A percentile compares a stretch with the other conserved stretches of the same genome.
phyloP scores from a whole-genome alignment of 1,140 invertebrate species.

The Luehdorfia chinensis region DNA sequence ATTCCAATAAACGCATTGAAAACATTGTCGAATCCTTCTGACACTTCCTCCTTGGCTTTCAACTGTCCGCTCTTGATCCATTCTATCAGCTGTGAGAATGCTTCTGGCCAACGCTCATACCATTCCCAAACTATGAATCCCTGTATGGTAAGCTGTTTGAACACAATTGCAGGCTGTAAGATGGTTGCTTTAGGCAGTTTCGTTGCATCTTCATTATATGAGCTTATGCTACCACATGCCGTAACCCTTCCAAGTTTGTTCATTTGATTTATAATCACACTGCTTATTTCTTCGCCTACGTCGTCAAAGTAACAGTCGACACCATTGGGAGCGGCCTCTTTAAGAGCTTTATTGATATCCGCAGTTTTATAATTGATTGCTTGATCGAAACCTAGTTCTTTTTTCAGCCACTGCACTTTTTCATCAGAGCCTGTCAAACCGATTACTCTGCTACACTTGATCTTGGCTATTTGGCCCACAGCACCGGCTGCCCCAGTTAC shows the following conservation, averaged over 20 bases:
- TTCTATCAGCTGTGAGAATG: conserved; percentile 50
- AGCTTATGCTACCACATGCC: conserved; percentile 77
- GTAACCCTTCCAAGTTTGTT: conserved; percentile 75
- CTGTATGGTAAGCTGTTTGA: conserved; percentile 58
- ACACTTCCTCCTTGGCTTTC: conserved; percentile 38
- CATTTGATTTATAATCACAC: conserved; percentile 78
- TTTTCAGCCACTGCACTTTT: conserved; percentile 81
- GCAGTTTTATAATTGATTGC: conserved; percentile 83
- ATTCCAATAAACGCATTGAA: conserved; percentile 76
- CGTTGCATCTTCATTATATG: conserved; percentile 44
- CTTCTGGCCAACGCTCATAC: conserved; percentile 49
- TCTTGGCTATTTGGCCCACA: conserved; percentile 84
- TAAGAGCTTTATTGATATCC: conserved; percentile 73
- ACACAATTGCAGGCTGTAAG: conserved; percentile 65
- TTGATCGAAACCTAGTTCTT: conserved; percentile 81
- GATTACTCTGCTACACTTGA: conserved; percentile 81
- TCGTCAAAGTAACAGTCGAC: conserved; percentile 79
- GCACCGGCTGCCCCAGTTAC: conserved; percentile 80
- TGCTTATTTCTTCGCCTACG: conserved; percentile 81
- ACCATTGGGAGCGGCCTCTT: conserved; percentile 77
- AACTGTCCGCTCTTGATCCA: conserved; percentile 76
- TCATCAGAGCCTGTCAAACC: conserved; percentile 82
- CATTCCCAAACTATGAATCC: conserved; percentile 48
- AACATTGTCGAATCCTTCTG: conserved; percentile 77
- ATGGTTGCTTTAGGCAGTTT: conserved; percentile 33